Evolutionary conservation across 64 coral and sea anemone genomes (phyloP).

Genomic region (Dendronephthya gigantea): DNA sequence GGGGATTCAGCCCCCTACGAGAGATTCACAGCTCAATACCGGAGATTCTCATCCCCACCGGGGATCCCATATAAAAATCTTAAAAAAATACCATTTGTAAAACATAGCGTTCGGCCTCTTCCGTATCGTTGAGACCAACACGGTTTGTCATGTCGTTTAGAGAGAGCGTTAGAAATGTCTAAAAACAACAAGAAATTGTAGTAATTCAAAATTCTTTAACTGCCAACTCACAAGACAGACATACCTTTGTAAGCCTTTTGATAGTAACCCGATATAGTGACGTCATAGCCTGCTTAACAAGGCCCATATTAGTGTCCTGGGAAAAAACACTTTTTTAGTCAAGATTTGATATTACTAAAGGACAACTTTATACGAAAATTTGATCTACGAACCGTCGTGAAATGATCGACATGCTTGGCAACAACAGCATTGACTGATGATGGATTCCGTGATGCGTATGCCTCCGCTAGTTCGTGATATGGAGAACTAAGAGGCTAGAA

Average conservation of each 20-base stretch:
- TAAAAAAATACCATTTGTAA: conserved; percentile 83
- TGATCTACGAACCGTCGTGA: conserved; percentile 53
- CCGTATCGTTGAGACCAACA: conserved; percentile 76
- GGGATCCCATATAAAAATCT: too few species aligned
- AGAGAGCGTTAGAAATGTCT: conserved; percentile 93
- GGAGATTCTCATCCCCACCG: too few species aligned
- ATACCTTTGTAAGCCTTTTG: conserved; percentile 80
- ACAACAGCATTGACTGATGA: conserved; percentile 49
- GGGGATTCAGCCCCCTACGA: too few species aligned
- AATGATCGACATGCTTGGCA: conserved; percentile 65
- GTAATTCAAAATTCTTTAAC: not conserved
- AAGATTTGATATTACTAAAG: not conserved
- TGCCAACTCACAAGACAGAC: not conserved
- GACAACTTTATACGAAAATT: not conserved
- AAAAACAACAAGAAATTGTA: conserved; percentile 4
- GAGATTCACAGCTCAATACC: too few species aligned
- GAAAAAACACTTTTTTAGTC: not conserved
- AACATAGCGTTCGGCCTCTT: conserved; percentile 94
- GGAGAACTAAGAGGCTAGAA: conserved; percentile 75
- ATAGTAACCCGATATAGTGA: conserved; percentile 95
- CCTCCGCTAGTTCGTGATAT: conserved; percentile 71
- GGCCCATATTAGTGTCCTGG: conserved; percentile 85
- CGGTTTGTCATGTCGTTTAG: conserved; percentile 85
- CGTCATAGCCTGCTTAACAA: conserved; percentile 91
- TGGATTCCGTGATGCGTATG: conserved; percentile 59